Base-by-base conservation (phyloP, 2,888 invertebrate genomes). In the Euproctis similis region DNA sequence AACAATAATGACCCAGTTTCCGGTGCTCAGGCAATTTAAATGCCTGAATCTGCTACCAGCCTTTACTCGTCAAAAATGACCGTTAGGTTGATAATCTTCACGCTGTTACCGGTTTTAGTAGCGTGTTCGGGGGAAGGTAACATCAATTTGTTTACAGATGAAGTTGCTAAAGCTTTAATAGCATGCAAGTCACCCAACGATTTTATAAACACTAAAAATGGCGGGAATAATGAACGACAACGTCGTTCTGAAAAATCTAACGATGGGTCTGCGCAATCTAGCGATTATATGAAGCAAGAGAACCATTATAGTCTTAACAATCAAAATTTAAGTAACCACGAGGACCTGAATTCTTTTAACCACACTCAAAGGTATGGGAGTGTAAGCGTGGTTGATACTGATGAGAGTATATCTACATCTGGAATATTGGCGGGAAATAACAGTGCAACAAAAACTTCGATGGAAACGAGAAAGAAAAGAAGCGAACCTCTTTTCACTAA, bases 81-180 rank as follows among this genome's bases (percentile, higher is more conserved):
- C 28, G 39, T 34, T 18, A 34, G 48, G 8, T 30, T 63, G 22
- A 10, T 64, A 21, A 34, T 72, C 2, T 35, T 69, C 4, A 28
- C 59, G 2, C 26, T 69, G 4, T 31, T 75, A n/a, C 67, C 75
- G 2, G 48, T 45, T 11, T 36, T 71, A 14, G 57, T 60, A 2
- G 39, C 46, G 18, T 63, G 68, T 36, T 44, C 71, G 1, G 69
- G 75, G 3, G 75, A 80, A 18, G 80, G 80, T 1, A 85, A 85
- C 42, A 73, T 82, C 18, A 67, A 64, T 16, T 41, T 85, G n/a
- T 42, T 85, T 9, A 71, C 78, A 53, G 69, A 78, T 30, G 82
- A 85, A 42, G 59, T 85, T 10, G 61, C 65, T 1, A 42, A 42
- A 1, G 84, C 82, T n/a, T 41, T 85, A 21, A 64, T 62, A 30